Base-by-base conservation (phyloP, 2,113 vertebrate genomes). In the Nothoprocta perdicaria region DNA sequence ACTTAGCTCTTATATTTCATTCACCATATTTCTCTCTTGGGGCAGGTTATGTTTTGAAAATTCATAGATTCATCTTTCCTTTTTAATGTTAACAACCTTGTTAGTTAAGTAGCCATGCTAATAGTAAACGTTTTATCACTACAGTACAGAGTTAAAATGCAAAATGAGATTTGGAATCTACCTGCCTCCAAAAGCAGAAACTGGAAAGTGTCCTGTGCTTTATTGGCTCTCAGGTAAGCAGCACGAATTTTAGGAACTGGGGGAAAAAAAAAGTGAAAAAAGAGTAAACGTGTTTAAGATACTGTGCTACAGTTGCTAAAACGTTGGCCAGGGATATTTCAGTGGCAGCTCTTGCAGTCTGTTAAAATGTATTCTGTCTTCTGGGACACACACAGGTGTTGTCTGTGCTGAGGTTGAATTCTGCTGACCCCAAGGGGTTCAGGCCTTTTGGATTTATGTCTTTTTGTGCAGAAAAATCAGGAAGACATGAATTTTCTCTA, bases 151-250 rank as follows among this genome's bases (percentile, higher is more conserved):
- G 91, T 97, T 99, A 71, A 99, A 98, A 88, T 99, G 99, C 97
- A 99, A 98, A 97, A 99, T 99, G 98, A 99, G 98, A 96, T 99
- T 99, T 96, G 99, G 97, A 19, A 95, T 99, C 94, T 99, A 98
- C 96, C 97, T 99, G 79, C 99, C 99, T 58, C 98, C 98, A 31
- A 99, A 99, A 90, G 98, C 98, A 12, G 98, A 99, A 96, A 98
- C 95, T 1, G 97, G 58, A 57, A 99, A 98, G 31, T 99, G 99
- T 78, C 98, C 99, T 48, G 98, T 98, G n/a, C 80, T 99, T 2
- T 99, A 99, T 62, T 99, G 99, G 99, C 98, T 99, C 5, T 99
- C 99, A 0, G 99, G 99, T 99, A 82, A 92, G 97, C 92, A 24
- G 73, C n/a, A 9, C 16, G 15, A 48, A 13, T 78, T 72, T 85